Percentiles rank a stretch among this genome's conserved stretches.
phyloP scores from a whole-genome alignment of 2,888 invertebrate species.

The Nemotelus pantherinus region DNA sequence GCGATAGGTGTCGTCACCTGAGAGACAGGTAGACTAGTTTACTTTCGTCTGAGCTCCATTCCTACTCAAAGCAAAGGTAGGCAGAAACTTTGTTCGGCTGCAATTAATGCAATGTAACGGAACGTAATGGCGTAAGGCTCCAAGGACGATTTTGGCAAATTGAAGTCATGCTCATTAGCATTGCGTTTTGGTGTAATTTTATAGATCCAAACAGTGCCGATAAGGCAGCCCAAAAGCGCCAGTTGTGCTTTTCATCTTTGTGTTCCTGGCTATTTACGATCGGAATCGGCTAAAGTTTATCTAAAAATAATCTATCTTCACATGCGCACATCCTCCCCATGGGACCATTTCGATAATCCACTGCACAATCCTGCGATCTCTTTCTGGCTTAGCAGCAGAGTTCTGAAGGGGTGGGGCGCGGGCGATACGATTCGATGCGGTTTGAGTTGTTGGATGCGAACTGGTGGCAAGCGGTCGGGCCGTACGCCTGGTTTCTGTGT shows the following conservation, averaged over 20 bases:
- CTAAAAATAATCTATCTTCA: constrained; percentile 45
- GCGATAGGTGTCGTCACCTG: constrained; percentile 12
- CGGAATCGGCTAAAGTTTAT: neutral
- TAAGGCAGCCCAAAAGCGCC: neutral
- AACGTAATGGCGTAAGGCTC: neutral
- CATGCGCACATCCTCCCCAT: constrained; percentile 21
- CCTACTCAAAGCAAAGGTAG: neutral
- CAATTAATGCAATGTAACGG: neutral
- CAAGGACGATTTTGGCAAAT: no score
- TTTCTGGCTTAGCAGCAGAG: neutral
- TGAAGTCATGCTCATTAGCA: no score
- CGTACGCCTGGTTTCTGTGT: neutral
- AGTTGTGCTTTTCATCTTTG: neutral
- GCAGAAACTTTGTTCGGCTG: neutral
- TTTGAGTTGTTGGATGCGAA: no score
- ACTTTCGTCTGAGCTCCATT: neutral
- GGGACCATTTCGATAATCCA: neutral
- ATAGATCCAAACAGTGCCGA: neutral
- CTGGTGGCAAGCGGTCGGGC: no score
- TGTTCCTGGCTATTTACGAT: neutral
- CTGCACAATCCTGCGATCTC: neutral
- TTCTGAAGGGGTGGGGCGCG: no score
- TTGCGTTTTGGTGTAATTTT: neutral
- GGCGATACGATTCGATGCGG: no score
- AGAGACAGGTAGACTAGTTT: neutral